phyloP scores from a whole-genome alignment of 2,797 vertebrate species.

The Spea hammondii region DNA sequence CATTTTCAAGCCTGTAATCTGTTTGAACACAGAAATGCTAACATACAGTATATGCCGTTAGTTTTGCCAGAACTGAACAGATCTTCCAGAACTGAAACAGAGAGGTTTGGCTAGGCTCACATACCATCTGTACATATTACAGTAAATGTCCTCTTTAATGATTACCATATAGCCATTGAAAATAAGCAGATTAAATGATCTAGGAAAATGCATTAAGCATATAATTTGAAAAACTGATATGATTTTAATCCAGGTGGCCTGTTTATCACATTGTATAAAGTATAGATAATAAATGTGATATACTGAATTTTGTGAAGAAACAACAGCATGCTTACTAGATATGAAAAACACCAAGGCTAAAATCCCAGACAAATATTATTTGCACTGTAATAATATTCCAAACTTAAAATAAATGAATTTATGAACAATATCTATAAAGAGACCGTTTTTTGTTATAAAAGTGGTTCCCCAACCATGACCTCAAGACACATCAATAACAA shows the following conservation, averaged over 20 bases:
- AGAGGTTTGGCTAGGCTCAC: conserved; percentile 23
- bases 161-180: conserved; percentile 1
- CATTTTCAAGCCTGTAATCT: conserved; percentile 34
- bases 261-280: conserved; percentile 13
- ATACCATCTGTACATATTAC: conserved; percentile 35
- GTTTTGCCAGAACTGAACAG: conserved; percentile 26
- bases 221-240: conserved; percentile 1
- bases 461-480: too few relatives aligned
- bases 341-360: neutral
- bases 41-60: conserved; percentile 28
- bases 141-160: conserved; percentile 36
- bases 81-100: conserved; percentile 31
- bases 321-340: neutral
- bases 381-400: too few relatives aligned
- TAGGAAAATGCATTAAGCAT: conserved; percentile 12
- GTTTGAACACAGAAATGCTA: conserved; percentile 15
- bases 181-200: conserved; percentile 19
- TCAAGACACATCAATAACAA: too few relatives aligned
- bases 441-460: too few relatives aligned
- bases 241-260: conserved; percentile 20
- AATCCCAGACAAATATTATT: too few relatives aligned
- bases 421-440: too few relatives aligned
- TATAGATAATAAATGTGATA: conserved; percentile 15
- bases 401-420: too few relatives aligned
- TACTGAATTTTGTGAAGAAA: neutral